Percentiles rank a stretch among this genome's conserved stretches.
phyloP scores from a whole-genome alignment of 92 coral and sea anemone species.

The Montipora capitata region DNA sequence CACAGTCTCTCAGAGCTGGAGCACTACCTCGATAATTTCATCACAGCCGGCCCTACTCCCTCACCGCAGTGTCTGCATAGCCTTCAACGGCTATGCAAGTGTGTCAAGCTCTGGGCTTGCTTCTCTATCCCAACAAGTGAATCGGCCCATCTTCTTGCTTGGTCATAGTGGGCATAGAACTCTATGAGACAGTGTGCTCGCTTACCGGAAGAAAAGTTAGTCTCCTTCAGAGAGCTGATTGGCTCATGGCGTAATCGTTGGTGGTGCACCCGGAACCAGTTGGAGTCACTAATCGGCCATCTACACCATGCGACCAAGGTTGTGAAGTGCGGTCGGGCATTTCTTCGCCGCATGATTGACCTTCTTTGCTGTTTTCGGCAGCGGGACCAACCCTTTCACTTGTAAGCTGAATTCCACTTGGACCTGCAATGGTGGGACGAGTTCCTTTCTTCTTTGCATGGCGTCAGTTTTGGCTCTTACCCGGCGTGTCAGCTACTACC shows the following conservation, averaged over 20 bases:
- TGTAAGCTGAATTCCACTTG: neutral
- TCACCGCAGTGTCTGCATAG: neutral
- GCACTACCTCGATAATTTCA: slow-evolving; percentile 50
- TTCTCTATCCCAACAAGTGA: slow-evolving; percentile 45
- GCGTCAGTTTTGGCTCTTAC: slow-evolving; percentile 12
- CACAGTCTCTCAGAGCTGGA: slow-evolving; percentile 16
- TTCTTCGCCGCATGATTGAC: neutral
- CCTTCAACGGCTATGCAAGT: neutral
- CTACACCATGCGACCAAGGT: neutral
- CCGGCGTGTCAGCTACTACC: neutral
- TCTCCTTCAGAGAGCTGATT: neutral
- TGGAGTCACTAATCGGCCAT: no score
- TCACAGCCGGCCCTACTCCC: slow-evolving; percentile 28
- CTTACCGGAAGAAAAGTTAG: neutral
- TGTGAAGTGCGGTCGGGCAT: neutral
- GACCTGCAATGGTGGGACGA: slow-evolving; percentile 29
- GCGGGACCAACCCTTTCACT: neutral
- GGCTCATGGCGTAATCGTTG: neutral
- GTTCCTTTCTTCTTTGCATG: slow-evolving; percentile 17
- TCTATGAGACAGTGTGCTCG: neutral
- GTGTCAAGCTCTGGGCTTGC: slow-evolving; percentile 12
- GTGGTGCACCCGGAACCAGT: neutral
- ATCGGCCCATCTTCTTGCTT: slow-evolving; percentile 56
- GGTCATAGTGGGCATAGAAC: slow-evolving; percentile 44
- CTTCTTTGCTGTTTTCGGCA: no score